Conservation (phyloP, 1,140 invertebrate genomes). For the Listronotus oregonensis region DNA sequence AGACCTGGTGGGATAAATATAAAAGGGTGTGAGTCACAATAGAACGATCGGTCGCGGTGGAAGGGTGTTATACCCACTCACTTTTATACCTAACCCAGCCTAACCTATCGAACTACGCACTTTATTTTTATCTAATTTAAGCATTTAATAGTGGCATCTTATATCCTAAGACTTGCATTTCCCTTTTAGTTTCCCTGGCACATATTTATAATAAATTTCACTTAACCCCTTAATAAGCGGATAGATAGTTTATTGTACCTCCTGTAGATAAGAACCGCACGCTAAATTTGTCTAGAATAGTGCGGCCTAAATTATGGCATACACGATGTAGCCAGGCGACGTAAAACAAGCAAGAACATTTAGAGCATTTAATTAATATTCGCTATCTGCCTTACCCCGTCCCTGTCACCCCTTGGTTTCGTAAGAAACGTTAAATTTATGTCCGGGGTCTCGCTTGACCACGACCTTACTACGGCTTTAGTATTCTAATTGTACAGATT, state of each 20-base stretch:
- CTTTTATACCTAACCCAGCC: too few relatives aligned
- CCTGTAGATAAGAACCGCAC: conserved; percentile 6
- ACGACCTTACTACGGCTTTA: conserved; percentile 20
- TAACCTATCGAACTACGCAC: too few relatives aligned
- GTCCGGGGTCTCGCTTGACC: conserved; percentile 27
- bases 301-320: conserved; percentile 33
- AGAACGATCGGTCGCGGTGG: too few relatives aligned
- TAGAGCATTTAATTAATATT: conserved; percentile 34
- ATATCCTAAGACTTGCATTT: too few relatives aligned
- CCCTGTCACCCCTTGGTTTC: not conserved
- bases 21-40: too few relatives aligned
- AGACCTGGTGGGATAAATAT: too few relatives aligned
- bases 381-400: conserved; percentile 19
- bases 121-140: too few relatives aligned
- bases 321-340: conserved; percentile 22
- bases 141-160: too few relatives aligned
- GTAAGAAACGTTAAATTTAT: conserved; percentile 34
- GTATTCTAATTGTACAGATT: conserved; percentile 38
- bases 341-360: conserved; percentile 21
- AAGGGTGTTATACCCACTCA: too few relatives aligned
- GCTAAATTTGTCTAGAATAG: conserved; percentile 33
- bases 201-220: too few relatives aligned
- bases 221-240: too few relatives aligned
- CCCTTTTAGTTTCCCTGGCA: too few relatives aligned
- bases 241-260: not conserved